Conservation (phyloP, 2,797 vertebrate species). For the Girardinus metallicus region DNA sequence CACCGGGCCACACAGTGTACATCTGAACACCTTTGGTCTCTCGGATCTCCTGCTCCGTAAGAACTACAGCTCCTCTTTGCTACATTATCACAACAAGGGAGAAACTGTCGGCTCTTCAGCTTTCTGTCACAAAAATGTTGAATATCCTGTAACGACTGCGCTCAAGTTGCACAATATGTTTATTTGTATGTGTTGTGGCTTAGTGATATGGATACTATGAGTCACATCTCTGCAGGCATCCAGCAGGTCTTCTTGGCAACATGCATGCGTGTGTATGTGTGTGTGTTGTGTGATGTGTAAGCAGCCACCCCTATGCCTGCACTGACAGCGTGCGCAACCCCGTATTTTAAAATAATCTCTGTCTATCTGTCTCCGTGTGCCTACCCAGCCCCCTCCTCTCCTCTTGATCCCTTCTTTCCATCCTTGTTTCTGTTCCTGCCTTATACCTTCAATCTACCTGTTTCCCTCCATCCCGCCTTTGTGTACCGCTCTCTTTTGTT, state of each 20-base stretch:
- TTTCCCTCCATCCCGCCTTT: slow-evolving; percentile 66
- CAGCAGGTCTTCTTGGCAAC: slow-evolving; percentile 64
- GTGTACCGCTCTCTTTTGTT: slow-evolving; percentile 57
- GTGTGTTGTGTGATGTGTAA: slow-evolving; percentile 50
- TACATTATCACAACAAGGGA: slow-evolving; percentile 50
- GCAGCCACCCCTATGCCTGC: slow-evolving; percentile 55
- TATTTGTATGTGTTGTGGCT: slow-evolving; percentile 67
- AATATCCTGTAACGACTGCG: slow-evolving; percentile 47
- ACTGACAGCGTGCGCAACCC: slow-evolving; percentile 39
- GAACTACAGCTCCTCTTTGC: slow-evolving; percentile 52
- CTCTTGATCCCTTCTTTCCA: slow-evolving; percentile 62
- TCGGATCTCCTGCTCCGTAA: slow-evolving; percentile 53
- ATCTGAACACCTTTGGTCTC: slow-evolving; percentile 53
- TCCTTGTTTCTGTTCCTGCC: slow-evolving; percentile 65
- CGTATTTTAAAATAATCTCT: slow-evolving; percentile 70
- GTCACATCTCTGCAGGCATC: slow-evolving; percentile 67
- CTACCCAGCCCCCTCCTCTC: slow-evolving; percentile 38
- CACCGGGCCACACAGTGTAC: slow-evolving; percentile 51
- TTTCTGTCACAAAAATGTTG: slow-evolving; percentile 68
- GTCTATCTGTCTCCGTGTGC: slow-evolving; percentile 61
- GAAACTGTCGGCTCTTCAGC: slow-evolving; percentile 42
- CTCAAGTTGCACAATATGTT: slow-evolving; percentile 67
- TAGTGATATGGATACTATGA: slow-evolving; percentile 69
- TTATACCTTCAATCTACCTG: slow-evolving; percentile 70
- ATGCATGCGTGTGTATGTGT: slow-evolving; percentile 13